Evolutionary conservation across 1,140 invertebrate genomes (phyloP).

Genomic region (Cydia strobilella): DNA sequence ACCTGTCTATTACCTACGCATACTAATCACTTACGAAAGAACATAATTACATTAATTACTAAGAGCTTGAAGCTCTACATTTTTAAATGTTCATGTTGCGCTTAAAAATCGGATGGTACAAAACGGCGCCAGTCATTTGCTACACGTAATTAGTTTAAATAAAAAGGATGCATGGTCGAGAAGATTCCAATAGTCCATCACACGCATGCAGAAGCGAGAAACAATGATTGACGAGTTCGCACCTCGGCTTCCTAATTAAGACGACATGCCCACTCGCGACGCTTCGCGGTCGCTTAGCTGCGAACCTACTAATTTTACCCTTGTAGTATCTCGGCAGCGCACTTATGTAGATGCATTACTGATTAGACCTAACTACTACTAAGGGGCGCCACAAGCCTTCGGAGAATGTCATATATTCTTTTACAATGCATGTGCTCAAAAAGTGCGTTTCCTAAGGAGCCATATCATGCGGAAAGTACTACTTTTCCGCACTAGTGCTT

Average conservation of each 20-base stretch:
- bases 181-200: slow-evolving; percentile 62
- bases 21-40: background rate
- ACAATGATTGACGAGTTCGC: slow-evolving; percentile 78
- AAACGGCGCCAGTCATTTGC: background rate
- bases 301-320: slow-evolving; percentile 48
- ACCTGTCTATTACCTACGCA: background rate
- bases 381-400: too few species aligned
- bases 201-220: slow-evolving; percentile 53
- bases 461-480: too few species aligned
- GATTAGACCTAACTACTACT: background rate
- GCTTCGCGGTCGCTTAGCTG: slow-evolving; percentile 55
- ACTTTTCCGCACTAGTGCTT: too few species aligned
- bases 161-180: slow-evolving; percentile 62
- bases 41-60: too few species aligned
- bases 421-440: too few species aligned
- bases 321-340: slow-evolving; percentile 37
- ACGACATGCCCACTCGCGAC: slow-evolving; percentile 66
- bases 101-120: background rate
- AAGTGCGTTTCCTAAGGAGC: too few species aligned
- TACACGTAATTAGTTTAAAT: slow-evolving; percentile 33
- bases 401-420: too few species aligned
- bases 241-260: slow-evolving; percentile 77
- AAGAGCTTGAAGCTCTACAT: background rate
- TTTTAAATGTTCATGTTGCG: background rate
- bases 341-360: slow-evolving; percentile 40